Conservation (phyloP, 2,113 vertebrate species). For the Phrynocephalus versicolor region DNA sequence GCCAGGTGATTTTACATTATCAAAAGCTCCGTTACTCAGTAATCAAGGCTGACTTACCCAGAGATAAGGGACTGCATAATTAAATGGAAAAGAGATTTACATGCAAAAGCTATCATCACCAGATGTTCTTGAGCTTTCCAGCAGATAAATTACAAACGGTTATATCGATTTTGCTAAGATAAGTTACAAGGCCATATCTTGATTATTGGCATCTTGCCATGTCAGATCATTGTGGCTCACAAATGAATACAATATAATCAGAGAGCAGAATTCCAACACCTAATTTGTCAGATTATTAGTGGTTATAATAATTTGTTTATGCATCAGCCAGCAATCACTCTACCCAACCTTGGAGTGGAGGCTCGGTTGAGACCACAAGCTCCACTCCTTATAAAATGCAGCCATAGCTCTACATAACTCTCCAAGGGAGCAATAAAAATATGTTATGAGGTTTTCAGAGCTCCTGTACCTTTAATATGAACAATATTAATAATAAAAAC, state of each 20-base stretch:
- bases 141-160: constrained; percentile 65
- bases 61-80: constrained; percentile 62
- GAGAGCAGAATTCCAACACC: not conserved
- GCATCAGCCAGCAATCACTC: not conserved
- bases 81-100: constrained; percentile 60
- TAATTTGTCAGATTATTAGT: not conserved
- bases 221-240: not conserved
- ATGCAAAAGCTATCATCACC: constrained; percentile 17
- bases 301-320: not conserved
- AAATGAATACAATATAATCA: not conserved
- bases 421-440: too few species aligned
- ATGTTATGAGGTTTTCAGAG: not conserved
- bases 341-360: not conserved
- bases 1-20: constrained; percentile 51
- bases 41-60: constrained; percentile 67
- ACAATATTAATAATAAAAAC: too few species aligned
- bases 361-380: too few species aligned
- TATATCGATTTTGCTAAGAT: constrained; percentile 26
- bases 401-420: not conserved
- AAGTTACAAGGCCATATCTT: constrained; percentile 64
- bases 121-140: constrained; percentile 61
- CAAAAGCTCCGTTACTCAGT: constrained; percentile 66
- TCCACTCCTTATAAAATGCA: not conserved
- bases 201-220: constrained; percentile 18
- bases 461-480: too few species aligned